Conservation (phyloP, 2,888 invertebrate species). For the Harpalus rubripes region DNA sequence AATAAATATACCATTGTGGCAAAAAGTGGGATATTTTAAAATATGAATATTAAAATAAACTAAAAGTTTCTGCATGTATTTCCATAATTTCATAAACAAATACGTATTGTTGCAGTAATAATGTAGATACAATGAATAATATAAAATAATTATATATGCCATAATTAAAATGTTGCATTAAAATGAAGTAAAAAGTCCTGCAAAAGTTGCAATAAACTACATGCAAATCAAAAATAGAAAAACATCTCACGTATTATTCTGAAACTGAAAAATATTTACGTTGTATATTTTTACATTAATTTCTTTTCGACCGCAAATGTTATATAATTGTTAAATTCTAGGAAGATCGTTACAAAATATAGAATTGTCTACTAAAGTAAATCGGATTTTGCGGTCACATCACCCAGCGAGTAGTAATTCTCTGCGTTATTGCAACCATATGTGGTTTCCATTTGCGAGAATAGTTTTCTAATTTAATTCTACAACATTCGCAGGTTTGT, state of each 20-base stretch:
- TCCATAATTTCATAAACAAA: not conserved
- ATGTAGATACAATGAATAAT: not conserved
- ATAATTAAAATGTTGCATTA: not conserved
- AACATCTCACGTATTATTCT: not conserved
- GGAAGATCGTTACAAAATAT: conserved; percentile 16
- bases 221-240: not conserved
- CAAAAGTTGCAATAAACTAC: not conserved
- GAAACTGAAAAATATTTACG: not conserved
- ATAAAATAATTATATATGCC: conserved; percentile 4
- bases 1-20: too few species aligned
- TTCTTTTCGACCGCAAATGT: not conserved
- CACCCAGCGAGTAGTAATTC: not conserved
- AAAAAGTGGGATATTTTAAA: not conserved
- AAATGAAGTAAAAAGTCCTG: too few species aligned
- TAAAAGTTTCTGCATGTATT: not conserved
- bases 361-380: conserved; percentile 19
- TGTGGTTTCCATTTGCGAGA: conserved; percentile 16
- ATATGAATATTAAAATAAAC: conserved; percentile 2
- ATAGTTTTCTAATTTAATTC: conserved; percentile 40
- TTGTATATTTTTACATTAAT: conserved; percentile 1
- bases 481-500: conserved; percentile 14
- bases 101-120: not conserved
- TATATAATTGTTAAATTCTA: not conserved
- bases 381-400: conserved; percentile 34
- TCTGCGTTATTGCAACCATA: conserved; percentile 42